Evolutionary conservation across 2,113 vertebrate genomes (phyloP).

Genomic region (Proterorhinus semilunaris): DNA sequence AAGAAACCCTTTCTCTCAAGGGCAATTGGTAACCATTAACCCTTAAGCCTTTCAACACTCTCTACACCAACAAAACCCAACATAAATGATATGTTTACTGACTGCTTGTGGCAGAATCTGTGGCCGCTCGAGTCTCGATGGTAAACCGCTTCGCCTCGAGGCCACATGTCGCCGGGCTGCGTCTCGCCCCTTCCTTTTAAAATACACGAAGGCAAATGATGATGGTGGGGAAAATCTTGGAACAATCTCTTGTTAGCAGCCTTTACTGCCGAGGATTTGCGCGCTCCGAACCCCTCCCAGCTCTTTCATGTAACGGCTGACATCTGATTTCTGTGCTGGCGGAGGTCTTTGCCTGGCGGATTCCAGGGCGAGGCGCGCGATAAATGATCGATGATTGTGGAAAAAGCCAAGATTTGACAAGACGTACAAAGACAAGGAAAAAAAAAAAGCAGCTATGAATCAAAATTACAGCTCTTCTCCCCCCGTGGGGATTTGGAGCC

Average conservation of each 20-base stretch:
- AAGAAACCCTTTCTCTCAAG: no score
- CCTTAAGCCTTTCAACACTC: no score
- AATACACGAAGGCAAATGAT: neutral
- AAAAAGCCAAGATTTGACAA: constrained; percentile 48
- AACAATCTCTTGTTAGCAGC: constrained; percentile 12
- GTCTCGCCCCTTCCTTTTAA: neutral
- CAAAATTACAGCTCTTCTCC: constrained; percentile 48
- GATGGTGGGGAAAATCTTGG: constrained; percentile 11
- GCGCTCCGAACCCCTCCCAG: neutral
- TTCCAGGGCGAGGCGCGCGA: constrained; percentile 19
- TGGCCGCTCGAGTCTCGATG: neutral
- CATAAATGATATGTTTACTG: no score
- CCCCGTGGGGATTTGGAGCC: constrained; percentile 20
- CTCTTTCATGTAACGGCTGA: constrained; percentile 26
- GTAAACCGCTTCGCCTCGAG: neutral
- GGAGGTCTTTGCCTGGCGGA: constrained; percentile 17
- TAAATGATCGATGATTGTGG: constrained; percentile 59
- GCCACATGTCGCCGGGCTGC: no score
- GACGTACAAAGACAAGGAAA: neutral
- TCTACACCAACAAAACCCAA: no score
- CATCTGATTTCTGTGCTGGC: constrained; percentile 25
- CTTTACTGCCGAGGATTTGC: neutral
- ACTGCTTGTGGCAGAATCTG: no score
- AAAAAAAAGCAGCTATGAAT: constrained; percentile 44
- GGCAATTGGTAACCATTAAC: no score